Evolutionary conservation across 1,140 invertebrate genomes (phyloP).

Genomic region (Formica exsecta): DNA sequence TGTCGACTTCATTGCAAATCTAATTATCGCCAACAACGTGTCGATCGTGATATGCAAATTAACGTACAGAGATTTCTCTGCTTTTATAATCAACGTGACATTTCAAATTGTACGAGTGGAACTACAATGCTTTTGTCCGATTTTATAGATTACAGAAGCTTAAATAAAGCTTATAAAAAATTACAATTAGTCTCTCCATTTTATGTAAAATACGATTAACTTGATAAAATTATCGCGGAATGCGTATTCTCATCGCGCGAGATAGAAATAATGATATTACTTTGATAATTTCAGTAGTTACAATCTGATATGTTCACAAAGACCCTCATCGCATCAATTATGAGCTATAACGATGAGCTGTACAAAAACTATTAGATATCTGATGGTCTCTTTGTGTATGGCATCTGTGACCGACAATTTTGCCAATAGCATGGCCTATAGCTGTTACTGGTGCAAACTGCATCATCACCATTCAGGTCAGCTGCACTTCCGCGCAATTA

Average conservation of each 20-base stretch:
- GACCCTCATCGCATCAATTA: conserved; percentile 2
- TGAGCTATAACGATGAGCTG: conserved; percentile 13
- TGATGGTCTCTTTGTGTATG: conserved; percentile 10
- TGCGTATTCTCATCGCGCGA: not conserved
- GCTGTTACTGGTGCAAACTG: conserved; percentile 16
- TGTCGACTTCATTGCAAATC: conserved; percentile 24
- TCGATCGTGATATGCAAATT: conserved; percentile 44
- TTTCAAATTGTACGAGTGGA: not conserved
- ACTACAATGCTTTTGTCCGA: not conserved
- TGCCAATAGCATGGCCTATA: conserved; percentile 4
- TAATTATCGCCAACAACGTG: conserved; percentile 32
- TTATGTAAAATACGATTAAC: conserved; percentile 12
- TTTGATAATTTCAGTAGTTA: conserved; percentile 24
- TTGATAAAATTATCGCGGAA: conserved; percentile 7
- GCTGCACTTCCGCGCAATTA: conserved; percentile 64
- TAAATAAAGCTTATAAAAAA: not conserved
- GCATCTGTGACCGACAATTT: conserved; percentile 2
- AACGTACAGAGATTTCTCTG: conserved; percentile 1
- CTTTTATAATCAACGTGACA: conserved; percentile 5
- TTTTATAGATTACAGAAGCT: not conserved
- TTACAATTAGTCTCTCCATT: not conserved
- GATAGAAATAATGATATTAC: conserved; percentile 5
- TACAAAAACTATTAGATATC: conserved; percentile 30
- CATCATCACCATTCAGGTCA: conserved; percentile 31
- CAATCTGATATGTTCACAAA: conserved; percentile 29